phyloP scores from a whole-genome alignment of 1,140 invertebrate genomes.

The Ceratosolen solmsi region DNA sequence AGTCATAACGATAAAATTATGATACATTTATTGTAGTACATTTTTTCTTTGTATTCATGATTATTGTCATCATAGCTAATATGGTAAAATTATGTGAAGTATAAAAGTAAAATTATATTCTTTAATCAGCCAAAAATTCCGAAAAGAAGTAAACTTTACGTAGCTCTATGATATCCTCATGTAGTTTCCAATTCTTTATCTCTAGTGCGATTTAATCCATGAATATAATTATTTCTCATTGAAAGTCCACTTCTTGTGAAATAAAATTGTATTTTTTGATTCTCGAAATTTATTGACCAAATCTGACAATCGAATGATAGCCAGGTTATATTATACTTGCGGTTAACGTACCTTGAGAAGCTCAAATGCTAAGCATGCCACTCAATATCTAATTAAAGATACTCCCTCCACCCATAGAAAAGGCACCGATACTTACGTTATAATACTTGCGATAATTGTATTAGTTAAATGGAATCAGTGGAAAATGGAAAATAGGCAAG shows the following conservation, averaged over 20 bases:
- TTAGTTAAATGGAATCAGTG: neutral
- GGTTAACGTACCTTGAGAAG: neutral
- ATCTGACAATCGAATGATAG: neutral
- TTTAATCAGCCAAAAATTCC: too few relatives aligned
- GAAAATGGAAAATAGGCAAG: neutral
- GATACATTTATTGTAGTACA: too few relatives aligned
- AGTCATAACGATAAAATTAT: too few relatives aligned
- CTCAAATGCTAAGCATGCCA: neutral
- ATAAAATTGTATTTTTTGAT: slow-evolving; percentile 13
- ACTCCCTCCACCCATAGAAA: neutral
- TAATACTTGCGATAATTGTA: slow-evolving; percentile 30
- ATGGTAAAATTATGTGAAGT: too few relatives aligned
- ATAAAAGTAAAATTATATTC: too few relatives aligned
- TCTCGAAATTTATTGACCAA: slow-evolving; percentile 7
- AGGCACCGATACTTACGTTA: neutral
- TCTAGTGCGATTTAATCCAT: slow-evolving; percentile 9
- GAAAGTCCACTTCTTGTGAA: neutral
- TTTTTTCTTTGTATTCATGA: too few relatives aligned
- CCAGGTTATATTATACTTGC: neutral
- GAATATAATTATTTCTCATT: slow-evolving; percentile 31
- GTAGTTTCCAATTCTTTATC: slow-evolving; percentile 31
- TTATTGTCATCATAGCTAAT: too few relatives aligned
- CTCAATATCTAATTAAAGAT: slow-evolving; percentile 44
- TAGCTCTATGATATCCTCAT: neutral
- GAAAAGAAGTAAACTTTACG: too few relatives aligned